Conservation (phyloP, 92 coral and sea anemone species). For the Isaurus tuberculatus region DNA sequence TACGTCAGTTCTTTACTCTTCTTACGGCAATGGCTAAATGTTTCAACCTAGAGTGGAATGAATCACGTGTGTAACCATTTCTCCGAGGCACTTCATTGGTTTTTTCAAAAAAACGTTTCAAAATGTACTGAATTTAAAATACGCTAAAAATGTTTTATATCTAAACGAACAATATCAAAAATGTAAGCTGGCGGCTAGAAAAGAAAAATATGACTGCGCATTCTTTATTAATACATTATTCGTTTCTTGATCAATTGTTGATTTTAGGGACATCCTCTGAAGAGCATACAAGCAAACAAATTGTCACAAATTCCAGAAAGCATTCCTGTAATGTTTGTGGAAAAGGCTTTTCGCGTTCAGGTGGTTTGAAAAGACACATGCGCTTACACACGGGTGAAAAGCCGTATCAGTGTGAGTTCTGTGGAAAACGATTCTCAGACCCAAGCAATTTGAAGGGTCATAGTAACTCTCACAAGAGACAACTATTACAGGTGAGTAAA, state of each 20-base stretch:
- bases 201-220: too few species aligned
- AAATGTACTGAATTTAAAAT: too few species aligned
- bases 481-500: not conserved
- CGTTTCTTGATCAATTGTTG: not conserved
- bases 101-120: too few species aligned
- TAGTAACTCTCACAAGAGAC: not conserved
- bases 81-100: too few species aligned
- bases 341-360: constrained; percentile 7
- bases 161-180: too few species aligned
- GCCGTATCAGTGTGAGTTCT: constrained; percentile 15
- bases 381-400: constrained; percentile 27
- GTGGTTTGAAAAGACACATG: constrained; percentile 22
- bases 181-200: too few species aligned
- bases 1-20: too few species aligned
- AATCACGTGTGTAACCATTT: too few species aligned
- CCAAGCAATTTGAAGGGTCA: constrained; percentile 23
- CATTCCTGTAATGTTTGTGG: constrained; percentile 13
- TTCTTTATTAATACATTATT: too few species aligned
- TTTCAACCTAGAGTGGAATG: too few species aligned
- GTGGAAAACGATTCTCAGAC: constrained; percentile 28
- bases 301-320: not conserved
- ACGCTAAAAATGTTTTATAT: too few species aligned
- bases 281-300: not conserved
- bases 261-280: not conserved
- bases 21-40: too few species aligned